A percentile compares a stretch with the other conserved stretches of the same genome.
Conservation (phyloP, 2,797 vertebrate genomes). For the Melanotaenia parkinsoni region DNA sequence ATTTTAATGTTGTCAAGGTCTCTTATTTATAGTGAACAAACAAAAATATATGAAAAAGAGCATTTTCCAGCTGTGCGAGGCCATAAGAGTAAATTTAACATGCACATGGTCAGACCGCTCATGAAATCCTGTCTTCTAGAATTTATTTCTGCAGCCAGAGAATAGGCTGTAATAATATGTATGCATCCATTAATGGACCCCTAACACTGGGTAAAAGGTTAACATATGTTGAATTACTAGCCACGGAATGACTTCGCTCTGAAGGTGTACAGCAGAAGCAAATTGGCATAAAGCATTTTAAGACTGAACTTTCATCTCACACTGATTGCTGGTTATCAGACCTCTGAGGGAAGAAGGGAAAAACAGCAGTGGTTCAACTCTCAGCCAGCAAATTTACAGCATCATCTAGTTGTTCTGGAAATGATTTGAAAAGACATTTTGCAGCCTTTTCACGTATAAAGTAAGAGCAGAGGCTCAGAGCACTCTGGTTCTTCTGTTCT, state of each 20-base stretch:
- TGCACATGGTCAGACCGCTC: neutral
- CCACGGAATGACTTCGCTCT: neutral
- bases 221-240: constrained; percentile 20
- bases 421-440: constrained; percentile 31
- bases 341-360: constrained; percentile 4
- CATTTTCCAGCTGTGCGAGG: constrained; percentile 8
- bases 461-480: constrained; percentile 4
- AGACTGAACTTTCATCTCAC: constrained; percentile 44
- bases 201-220: constrained; percentile 33
- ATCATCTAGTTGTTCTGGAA: constrained; percentile 2
- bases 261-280: constrained; percentile 30
- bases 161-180: constrained; percentile 14
- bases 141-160: constrained; percentile 13
- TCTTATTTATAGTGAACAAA: neutral
- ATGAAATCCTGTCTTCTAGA: constrained; percentile 15
- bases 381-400: constrained; percentile 12
- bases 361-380: constrained; percentile 25
- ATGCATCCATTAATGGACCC: constrained; percentile 26
- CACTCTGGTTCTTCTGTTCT: neutral
- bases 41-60: neutral
- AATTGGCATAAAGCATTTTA: constrained; percentile 40
- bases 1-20: neutral
- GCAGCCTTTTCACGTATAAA: constrained; percentile 43
- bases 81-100: neutral
- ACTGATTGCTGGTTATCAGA: constrained; percentile 45